phyloP scores from a whole-genome alignment of 2,888 invertebrate genomes.

The Cryptocephalus moraei region DNA sequence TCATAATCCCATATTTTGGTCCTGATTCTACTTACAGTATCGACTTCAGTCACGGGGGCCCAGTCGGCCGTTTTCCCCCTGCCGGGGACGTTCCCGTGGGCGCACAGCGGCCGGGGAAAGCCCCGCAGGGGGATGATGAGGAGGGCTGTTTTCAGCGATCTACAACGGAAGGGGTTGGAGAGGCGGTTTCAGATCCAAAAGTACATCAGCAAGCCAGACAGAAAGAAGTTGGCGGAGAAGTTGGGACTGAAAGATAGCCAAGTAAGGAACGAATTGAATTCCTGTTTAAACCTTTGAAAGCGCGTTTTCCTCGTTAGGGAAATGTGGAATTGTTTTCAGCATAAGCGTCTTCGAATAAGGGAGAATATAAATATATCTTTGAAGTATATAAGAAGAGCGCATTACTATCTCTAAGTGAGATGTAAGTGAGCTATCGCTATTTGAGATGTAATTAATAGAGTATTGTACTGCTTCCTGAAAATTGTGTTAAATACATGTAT shows the following conservation, averaged over 20 bases:
- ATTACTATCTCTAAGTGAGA: too few relatives aligned
- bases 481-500: too few relatives aligned
- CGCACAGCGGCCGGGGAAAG: constrained; percentile 82
- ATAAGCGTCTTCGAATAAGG: too few relatives aligned
- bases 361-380: too few relatives aligned
- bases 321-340: too few relatives aligned
- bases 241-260: constrained; percentile 95
- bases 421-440: too few relatives aligned
- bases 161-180: constrained; percentile 91
- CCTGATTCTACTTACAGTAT: constrained; percentile 27
- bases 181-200: constrained; percentile 94
- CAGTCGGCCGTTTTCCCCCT: constrained; percentile 42
- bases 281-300: too few relatives aligned
- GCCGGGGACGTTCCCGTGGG: constrained; percentile 68
- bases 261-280: constrained; percentile 50
- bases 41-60: constrained; percentile 38
- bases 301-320: too few relatives aligned
- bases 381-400: too few relatives aligned
- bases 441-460: too few relatives aligned
- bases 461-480: too few relatives aligned
- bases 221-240: constrained; percentile 94
- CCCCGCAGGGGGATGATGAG: constrained; percentile 95
- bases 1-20: too few relatives aligned
- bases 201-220: constrained; percentile 96
- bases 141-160: constrained; percentile 87